Base-by-base conservation (phyloP, 2,113 vertebrate genomes). In the Etia nguti region DNA sequence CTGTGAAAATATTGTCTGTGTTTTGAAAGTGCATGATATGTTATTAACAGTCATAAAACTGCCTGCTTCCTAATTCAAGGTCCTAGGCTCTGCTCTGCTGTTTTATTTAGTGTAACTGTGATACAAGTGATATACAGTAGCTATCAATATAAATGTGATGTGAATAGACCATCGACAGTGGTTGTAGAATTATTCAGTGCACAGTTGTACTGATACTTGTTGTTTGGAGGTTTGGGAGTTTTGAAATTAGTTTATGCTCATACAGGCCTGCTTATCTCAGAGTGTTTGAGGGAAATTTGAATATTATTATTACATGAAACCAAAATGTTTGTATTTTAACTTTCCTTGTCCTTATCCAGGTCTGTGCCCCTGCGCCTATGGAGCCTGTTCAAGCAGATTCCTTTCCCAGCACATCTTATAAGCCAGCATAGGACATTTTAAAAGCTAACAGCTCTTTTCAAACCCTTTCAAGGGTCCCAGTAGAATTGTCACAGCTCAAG, bases 401-500 rank as follows among this genome's bases (percentile, higher is more conserved):
- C 60, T 82, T 83, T 83, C 79, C 34, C 56, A 85, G 79, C 62
- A 52, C 48, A 57, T 89, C 43, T 62, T 31, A 1, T 62, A 60
- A 62, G 18, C 13, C 59, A 75, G 86, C 82, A 77, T 15, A 24
- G 41, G 48, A 46, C 57, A 70, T 89, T 85, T 79, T 50, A 77
- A 50, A 77, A 85, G 57, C 75, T 60, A 57, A 50, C 50, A 9
- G 50, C 46, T 86, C 87, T 84, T 89, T 90, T 85, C n/a, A 85
- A 50, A 88, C 29, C 46, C 75, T 48, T 77, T 56, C 18, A 36
- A 83, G 81, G 81, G 59, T 26, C 85, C 43, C n/a, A 29, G 60
- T 79, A 54, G 75, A 89, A 77, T 77, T 54, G 60, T 81, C 22
- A 80, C 56, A 38, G 81, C 88, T 93, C 92, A 93, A 89, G 90